Conservation (phyloP, 2,113 vertebrate genomes). For the Crotalus horridus region DNA sequence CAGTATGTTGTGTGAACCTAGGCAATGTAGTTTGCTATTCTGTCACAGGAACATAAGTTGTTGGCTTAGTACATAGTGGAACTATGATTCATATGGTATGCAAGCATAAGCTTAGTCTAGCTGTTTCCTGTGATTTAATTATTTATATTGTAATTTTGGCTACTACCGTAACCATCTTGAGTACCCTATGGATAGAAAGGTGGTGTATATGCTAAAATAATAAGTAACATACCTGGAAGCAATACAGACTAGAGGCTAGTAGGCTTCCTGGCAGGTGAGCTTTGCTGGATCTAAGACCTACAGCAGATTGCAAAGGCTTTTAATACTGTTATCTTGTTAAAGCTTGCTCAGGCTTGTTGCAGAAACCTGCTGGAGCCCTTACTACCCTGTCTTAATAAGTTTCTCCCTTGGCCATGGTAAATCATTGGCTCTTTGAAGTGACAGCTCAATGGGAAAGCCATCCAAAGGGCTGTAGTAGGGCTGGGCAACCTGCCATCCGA, state of each 20-base stretch:
- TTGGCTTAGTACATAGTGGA: background rate
- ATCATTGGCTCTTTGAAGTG: constrained; percentile 46
- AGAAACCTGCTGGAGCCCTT: background rate
- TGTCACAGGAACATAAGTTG: background rate
- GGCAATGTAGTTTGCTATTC: background rate
- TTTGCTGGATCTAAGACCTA: background rate
- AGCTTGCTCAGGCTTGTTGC: constrained; percentile 30
- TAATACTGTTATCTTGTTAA: background rate
- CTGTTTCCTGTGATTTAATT: background rate
- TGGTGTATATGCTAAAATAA: background rate
- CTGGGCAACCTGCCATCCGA: constrained; percentile 44
- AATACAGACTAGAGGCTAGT: background rate
- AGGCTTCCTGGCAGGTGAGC: background rate
- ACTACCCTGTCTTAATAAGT: constrained; percentile 34
- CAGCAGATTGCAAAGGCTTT: background rate
- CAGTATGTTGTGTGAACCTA: background rate
- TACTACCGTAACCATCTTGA: background rate
- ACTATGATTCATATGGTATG: background rate
- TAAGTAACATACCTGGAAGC: constrained; percentile 12
- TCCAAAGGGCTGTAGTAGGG: background rate
- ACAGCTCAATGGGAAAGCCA: constrained; percentile 35
- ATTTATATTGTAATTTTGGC: background rate
- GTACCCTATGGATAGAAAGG: background rate
- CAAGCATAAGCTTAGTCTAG: background rate
- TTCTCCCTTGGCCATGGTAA: constrained; percentile 31